A percentile compares a stretch with the other conserved stretches of the same genome.
phyloP scores from a whole-genome alignment of 2,888 invertebrate genomes.

The Tipula confusa region DNA sequence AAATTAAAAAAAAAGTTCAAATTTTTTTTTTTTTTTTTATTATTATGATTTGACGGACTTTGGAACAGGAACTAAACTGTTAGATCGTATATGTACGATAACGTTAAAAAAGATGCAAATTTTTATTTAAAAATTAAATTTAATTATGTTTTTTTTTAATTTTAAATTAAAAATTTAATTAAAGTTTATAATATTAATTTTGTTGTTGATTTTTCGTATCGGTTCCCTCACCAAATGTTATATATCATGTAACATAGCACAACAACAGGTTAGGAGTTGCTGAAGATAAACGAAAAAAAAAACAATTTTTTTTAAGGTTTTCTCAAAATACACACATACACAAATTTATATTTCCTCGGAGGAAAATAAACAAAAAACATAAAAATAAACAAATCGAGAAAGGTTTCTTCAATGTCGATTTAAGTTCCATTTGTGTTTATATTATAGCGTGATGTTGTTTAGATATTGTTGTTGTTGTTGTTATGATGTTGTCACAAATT shows the following conservation, averaged over 20 bases:
- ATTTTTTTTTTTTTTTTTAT: neutral
- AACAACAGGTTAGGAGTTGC: neutral
- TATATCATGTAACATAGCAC: neutral
- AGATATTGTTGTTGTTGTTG: neutral
- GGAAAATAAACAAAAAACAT: neutral
- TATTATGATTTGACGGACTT: neutral
- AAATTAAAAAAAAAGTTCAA: neutral
- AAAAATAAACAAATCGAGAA: neutral
- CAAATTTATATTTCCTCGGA: neutral
- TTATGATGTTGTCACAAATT: neutral
- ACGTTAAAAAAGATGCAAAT: neutral
- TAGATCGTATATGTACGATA: neutral
- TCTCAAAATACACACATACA: neutral
- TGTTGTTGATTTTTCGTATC: neutral
- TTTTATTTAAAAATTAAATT: neutral
- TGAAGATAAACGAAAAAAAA: neutral
- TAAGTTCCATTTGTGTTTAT: neutral
- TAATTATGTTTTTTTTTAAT: neutral
- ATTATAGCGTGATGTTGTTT: neutral
- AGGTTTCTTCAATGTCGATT: neutral
- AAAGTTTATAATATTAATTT: neutral
- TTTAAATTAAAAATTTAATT: constrained; percentile 6
- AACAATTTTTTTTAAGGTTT: neutral
- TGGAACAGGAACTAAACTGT: neutral
- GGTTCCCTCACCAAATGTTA: neutral